Percentiles rank a stretch among this genome's conserved stretches.
phyloP scores from a whole-genome alignment of 2,888 invertebrate genomes.

The Conomelus anceps region DNA sequence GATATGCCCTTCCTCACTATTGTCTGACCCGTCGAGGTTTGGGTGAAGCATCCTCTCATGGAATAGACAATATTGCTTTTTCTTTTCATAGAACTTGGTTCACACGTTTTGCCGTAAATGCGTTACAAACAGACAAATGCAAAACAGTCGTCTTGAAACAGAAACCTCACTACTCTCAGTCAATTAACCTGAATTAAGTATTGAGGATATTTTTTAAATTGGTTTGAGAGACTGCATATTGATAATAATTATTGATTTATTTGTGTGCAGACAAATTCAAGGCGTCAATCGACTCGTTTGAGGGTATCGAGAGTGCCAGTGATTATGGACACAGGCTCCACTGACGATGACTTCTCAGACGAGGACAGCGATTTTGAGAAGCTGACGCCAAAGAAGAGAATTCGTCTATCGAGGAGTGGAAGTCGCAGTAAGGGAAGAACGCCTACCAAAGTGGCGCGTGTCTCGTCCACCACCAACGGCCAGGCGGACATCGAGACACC shows the following conservation, averaged over 20 bases:
- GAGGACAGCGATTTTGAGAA: constrained; percentile 6
- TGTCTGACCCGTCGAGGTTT: too few species aligned
- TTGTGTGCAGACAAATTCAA: background rate
- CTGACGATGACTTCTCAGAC: constrained; percentile 12
- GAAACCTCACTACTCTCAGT: background rate
- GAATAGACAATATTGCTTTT: too few species aligned
- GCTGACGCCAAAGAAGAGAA: background rate
- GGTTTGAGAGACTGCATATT: background rate
- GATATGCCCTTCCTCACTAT: too few species aligned
- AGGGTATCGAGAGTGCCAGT: constrained; percentile 12
- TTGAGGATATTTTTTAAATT: too few species aligned
- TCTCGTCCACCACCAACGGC: background rate
- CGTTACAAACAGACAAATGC: too few species aligned
- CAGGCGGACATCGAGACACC: background rate
- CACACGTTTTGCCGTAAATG: too few species aligned
- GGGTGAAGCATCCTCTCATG: too few species aligned
- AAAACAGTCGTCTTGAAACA: too few species aligned
- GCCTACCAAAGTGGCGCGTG: background rate
- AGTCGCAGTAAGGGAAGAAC: constrained; percentile 2
- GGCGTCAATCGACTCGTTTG: constrained; percentile 2
- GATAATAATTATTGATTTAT: background rate
- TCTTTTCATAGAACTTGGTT: too few species aligned
- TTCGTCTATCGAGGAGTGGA: background rate
- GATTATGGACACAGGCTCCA: constrained; percentile 12
- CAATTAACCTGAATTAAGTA: too few species aligned